These are phyloP conservation scores for Heteronetta atricapilla DNA, from an alignment of 2,113 vertebrate species.

Conservation along the genomic window DNA sequence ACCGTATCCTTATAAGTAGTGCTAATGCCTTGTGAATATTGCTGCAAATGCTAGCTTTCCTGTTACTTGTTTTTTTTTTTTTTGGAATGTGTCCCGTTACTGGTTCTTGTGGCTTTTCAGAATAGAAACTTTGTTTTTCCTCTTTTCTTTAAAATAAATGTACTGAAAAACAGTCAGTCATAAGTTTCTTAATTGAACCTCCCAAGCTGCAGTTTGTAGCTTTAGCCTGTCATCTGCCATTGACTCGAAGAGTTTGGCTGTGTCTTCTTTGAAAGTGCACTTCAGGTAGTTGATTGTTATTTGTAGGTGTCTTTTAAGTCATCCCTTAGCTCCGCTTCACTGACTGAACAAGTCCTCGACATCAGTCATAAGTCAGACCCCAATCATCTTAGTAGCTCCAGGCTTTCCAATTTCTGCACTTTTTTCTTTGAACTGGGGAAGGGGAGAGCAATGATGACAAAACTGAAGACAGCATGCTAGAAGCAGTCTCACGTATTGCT, in stretches of 20 bases:
- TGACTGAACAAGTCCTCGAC: neutral
- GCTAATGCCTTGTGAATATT: rapidly evolving
- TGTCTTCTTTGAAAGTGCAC: rapidly evolving
- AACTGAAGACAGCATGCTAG: neutral
- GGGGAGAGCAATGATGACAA: neutral
- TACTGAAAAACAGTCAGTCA: neutral
- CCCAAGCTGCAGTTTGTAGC: neutral
- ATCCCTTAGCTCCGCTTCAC: neutral
- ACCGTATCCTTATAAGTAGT: neutral
- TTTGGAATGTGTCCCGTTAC: neutral
- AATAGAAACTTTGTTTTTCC: neutral
- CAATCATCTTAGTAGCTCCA: neutral
- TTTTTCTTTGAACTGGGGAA: neutral
- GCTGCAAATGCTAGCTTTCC: rapidly evolving
- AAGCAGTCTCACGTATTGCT: neutral
- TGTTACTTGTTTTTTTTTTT: neutral
- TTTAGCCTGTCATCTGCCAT: neutral
- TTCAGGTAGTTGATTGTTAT: neutral
- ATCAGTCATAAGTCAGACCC: neutral
- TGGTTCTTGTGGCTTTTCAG: neutral
- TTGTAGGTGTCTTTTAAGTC: neutral
- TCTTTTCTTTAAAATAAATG: neutral
- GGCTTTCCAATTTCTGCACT: neutral
- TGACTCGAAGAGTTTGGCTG: neutral
- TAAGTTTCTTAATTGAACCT: neutral